These are phyloP conservation scores for Scalopus aquaticus DNA, from an alignment of 2,113 vertebrate species.

Conservation along the genomic window DNA sequence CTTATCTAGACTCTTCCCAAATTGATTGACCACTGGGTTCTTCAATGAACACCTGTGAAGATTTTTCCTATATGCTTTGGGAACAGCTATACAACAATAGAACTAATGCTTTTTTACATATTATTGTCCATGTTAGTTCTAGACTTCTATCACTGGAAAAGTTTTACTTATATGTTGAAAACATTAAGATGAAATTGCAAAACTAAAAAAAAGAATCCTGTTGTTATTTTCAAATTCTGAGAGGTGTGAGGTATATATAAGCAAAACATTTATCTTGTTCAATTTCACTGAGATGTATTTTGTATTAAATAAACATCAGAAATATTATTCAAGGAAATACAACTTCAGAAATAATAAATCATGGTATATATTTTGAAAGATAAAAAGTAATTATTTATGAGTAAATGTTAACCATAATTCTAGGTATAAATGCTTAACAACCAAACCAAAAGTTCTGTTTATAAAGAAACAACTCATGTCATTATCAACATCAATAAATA, in stretches of 20 bases:
- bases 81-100: neutral
- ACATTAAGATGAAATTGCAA: conserved; percentile 1
- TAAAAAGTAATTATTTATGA: neutral
- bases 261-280: neutral
- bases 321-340: neutral
- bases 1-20: neutral
- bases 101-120: neutral
- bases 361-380: neutral
- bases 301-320: neutral
- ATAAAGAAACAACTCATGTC: neutral
- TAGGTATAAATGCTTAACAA: neutral
- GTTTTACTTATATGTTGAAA: neutral
- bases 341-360: conserved; percentile 19
- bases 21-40: neutral
- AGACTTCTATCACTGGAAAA: neutral
- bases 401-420: neutral
- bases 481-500: neutral
- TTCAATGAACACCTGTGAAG: neutral
- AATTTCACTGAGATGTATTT: neutral
- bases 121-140: neutral
- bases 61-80: neutral
- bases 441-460: neutral
- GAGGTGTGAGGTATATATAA: neutral
- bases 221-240: neutral
- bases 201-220: neutral